Evolutionary conservation across 1,140 invertebrate genomes (phyloP), one percentile per base, ranked within the genome.

Genomic region (Delia radicum): DNA sequence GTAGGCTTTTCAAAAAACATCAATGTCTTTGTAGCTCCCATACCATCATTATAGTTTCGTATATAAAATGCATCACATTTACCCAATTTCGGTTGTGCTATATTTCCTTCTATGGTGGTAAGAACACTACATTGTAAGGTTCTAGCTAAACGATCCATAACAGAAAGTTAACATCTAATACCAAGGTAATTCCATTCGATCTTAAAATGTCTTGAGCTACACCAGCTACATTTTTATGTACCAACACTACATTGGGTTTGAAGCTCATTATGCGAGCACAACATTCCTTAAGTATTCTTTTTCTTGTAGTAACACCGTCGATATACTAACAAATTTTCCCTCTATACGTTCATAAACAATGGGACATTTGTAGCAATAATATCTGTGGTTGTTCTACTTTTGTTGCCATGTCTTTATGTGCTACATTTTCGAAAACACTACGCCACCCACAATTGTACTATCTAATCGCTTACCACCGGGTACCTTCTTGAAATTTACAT

Each of bases 1-100:
- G 91, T 81, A 96, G 95, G n/a, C 2, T 96, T 95, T 87, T 98
- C 97, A 79, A 99, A 94, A 78, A 95, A 95, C 94, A 98, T 96
- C 1, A 98, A 85, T 0, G 94, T 96, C 89, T 98, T 98, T 84
- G 48, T 89, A 82, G 86, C 28, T 13, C 78, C 77, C 86, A 83
- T 85, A 6, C 87, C 87, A 71, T 79, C 77, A 55, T 77, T 78
- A 48, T 81, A 89, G 73, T 91, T 93, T 77, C 93, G 89, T 3
- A 97, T 89, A 79, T 94, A 93, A 87, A 99, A 99, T 74, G 90
- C 90, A 79, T 94, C 92, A 83, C 96, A 98, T 18, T 92, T 92
- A 33, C 97, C 98, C 27, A 99, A 88, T 75, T 91, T 90, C 12
- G 95, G 94, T 79, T 91, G 89, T 5, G 92, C 92, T 61, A 98